Evolutionary conservation across 2,797 vertebrate genomes (phyloP).

Genomic region (Sebastes reedi): DNA sequence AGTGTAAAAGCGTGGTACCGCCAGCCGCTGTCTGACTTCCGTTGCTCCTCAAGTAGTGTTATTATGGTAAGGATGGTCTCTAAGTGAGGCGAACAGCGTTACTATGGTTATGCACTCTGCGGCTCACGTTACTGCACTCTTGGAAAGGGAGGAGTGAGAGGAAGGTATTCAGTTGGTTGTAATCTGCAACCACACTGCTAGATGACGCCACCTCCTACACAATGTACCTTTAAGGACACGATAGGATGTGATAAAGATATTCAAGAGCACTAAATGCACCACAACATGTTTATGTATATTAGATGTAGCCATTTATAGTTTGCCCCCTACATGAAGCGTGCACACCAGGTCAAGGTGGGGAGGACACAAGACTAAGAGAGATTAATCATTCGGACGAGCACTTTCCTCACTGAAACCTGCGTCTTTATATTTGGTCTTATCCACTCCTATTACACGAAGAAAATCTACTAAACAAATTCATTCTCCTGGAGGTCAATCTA

Average conservation of each 20-base stretch:
- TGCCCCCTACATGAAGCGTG: background rate
- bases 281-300: conserved; percentile 25
- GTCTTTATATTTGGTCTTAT: background rate
- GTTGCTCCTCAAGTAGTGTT: too few relatives aligned
- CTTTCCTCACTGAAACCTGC: background rate
- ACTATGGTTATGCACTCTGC: too few relatives aligned
- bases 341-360: conserved; percentile 28
- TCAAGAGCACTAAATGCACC: background rate
- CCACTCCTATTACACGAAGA: background rate
- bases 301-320: background rate
- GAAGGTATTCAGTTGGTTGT: too few relatives aligned
- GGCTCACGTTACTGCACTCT: too few relatives aligned
- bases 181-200: too few relatives aligned
- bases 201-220: rapidly evolving
- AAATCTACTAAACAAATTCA: background rate
- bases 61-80: too few relatives aligned
- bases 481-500: background rate
- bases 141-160: too few relatives aligned
- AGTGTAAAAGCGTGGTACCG: too few relatives aligned
- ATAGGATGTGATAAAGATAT: background rate
- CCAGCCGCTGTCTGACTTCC: rapidly evolving
- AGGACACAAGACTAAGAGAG: background rate
- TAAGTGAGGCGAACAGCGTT: too few relatives aligned
- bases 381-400: conserved; percentile 23
- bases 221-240: background rate